Conservation (phyloP, 2,797 vertebrate genomes). For the Prunella strophiata region DNA sequence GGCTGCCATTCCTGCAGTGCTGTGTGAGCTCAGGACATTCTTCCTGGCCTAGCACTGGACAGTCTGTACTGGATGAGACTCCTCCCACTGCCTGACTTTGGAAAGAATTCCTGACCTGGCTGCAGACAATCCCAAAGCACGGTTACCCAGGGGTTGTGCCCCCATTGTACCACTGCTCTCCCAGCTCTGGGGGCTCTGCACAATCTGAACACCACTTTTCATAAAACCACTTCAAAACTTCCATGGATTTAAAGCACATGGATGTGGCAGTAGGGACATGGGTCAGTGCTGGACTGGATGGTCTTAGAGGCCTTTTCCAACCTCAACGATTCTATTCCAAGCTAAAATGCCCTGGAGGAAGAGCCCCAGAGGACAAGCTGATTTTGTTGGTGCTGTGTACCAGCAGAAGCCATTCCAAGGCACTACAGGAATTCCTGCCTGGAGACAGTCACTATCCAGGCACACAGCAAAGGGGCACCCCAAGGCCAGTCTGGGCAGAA, state of each 20-base stretch:
- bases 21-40: fast-evolving
- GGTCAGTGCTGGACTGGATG: not conserved
- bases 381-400: fast-evolving
- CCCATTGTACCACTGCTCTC: not conserved
- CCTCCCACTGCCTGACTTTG: not conserved
- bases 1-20: not conserved
- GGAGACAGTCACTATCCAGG: not conserved
- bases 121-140: not conserved
- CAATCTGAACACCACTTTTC: fast-evolving
- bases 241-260: fast-evolving
- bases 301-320: not conserved
- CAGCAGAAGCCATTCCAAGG: not conserved
- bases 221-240: not conserved
- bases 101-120: fast-evolving
- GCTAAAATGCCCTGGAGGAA: fast-evolving
- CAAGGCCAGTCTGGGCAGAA: not conserved
- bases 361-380: not conserved
- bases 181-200: not conserved
- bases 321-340: not conserved
- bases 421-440: fast-evolving
- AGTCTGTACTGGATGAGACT: not conserved
- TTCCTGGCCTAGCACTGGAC: not conserved
- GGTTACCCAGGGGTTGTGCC: not conserved
- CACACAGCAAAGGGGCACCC: fast-evolving
- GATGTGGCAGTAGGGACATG: not conserved